These are phyloP conservation scores for Temnothorax unifasciatus DNA, from an alignment of 2,888 invertebrate genomes.

Conservation along the genomic window DNA sequence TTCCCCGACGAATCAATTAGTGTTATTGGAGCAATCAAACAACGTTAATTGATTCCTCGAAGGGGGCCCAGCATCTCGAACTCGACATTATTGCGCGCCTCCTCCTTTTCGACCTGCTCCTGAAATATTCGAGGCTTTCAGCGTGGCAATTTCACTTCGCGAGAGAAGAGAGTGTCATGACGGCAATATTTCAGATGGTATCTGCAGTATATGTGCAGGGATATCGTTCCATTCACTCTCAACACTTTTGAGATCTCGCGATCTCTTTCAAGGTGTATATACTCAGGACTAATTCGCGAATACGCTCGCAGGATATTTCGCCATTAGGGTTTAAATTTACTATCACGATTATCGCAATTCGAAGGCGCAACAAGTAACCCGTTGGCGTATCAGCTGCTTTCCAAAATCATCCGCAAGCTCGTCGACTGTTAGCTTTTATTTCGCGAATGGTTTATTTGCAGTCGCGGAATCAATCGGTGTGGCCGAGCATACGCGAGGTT, in stretches of 20 bases:
- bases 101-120: neutral
- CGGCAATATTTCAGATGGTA: slow-evolving; percentile 31
- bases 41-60: slow-evolving; percentile 53
- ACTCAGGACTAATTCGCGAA: neutral
- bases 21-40: slow-evolving; percentile 43
- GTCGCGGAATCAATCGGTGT: slow-evolving; percentile 50
- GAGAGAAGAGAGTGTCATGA: slow-evolving; percentile 21
- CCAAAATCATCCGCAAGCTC: slow-evolving; percentile 63
- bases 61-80: slow-evolving; percentile 6
- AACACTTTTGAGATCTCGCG: slow-evolving; percentile 5
- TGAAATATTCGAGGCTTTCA: slow-evolving; percentile 40
- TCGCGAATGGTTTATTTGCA: slow-evolving; percentile 57
- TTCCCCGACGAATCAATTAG: slow-evolving; percentile 21
- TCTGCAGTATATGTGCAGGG: slow-evolving; percentile 20
- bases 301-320: neutral
- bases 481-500: neutral
- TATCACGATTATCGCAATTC: slow-evolving; percentile 63
- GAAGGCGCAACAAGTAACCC: slow-evolving; percentile 67
- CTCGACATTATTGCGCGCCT: slow-evolving; percentile 25
- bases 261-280: neutral
- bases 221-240: slow-evolving; percentile 12
- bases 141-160: slow-evolving; percentile 25
- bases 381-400: slow-evolving; percentile 62
- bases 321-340: slow-evolving; percentile 62
- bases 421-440: slow-evolving; percentile 59